A percentile compares a stretch with the other conserved stretches of the same genome.
phyloP scores from a whole-genome alignment of 2,113 vertebrate species.

The Neolamprologus sp. region DNA sequence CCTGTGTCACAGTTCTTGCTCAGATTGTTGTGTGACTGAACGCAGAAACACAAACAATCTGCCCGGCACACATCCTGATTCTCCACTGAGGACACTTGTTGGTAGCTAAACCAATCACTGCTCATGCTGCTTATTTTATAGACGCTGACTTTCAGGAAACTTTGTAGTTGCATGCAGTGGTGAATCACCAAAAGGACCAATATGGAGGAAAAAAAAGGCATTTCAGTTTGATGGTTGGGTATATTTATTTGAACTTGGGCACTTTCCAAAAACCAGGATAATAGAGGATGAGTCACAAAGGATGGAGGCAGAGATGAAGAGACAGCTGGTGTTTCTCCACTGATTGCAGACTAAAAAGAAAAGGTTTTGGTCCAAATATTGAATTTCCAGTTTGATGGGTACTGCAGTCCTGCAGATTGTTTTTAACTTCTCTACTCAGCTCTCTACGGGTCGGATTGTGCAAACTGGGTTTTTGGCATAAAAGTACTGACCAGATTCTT shows the following conservation, averaged over 20 bases:
- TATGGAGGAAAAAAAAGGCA: fast-evolving
- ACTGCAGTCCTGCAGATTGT: neutral
- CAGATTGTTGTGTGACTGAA: neutral
- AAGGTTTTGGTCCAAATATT: neutral
- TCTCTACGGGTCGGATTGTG: neutral
- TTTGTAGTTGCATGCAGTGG: neutral
- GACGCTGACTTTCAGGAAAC: neutral
- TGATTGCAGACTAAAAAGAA: neutral
- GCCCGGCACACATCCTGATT: neutral
- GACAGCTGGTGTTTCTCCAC: neutral
- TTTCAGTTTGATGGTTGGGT: neutral
- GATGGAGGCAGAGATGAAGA: neutral
- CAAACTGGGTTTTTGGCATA: neutral
- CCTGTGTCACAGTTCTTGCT: neutral
- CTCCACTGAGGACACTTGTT: neutral
- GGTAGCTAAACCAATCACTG: neutral
- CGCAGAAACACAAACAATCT: fast-evolving
- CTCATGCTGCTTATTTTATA: neutral
- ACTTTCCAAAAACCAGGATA: neutral
- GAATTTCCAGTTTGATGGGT: neutral
- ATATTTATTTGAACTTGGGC: neutral
- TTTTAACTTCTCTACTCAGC: neutral
- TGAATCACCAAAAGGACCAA: neutral
- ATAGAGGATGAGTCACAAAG: neutral
- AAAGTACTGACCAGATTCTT: neutral